Evolutionary conservation across 2,113 vertebrate genomes (phyloP), one percentile per base, ranked within the genome.

Genomic region (Neogobius melanostomus): DNA sequence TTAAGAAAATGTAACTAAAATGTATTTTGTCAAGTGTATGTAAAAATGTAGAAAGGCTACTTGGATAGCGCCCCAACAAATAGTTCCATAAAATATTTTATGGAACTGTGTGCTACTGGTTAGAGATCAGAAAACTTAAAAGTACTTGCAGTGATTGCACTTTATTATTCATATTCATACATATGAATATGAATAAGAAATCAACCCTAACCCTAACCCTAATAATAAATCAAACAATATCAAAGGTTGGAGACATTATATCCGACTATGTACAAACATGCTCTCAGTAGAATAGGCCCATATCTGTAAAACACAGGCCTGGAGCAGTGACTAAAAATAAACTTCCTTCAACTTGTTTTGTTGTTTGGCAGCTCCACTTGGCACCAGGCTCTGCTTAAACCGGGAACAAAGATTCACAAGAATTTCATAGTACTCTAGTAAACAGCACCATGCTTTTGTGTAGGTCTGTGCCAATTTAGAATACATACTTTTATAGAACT

Each of bases 281-380:
- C 8, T 44, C 8, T 44, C 59, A n/a, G n/a, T 16, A 44, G 8
- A 61, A 61, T 5, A 36, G 28, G 28, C 28, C 3, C 28, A 59
- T 59, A 56, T 56, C 53, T 1, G 56, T 59, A 15, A 7, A 57
- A 61, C 43, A 61, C 4, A 44, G 42, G 42, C 0, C 59, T 44
- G 42, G 59, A 45, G 7, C 8, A 61, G 43, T 61, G 14, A 45
- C 64, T 75, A 61, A 75, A 67, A 66, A 52, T 66, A 52, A 36
- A 63, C 62, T 66, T 81, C 54, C 50, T 56, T 54, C 17, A 11
- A 53, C 67, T 36, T 62, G 14, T 61, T 21, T 9, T 64, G 11
- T 49, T 67, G 21, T 14, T 53, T 44, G 45, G 52, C 52, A 65
- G 52, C 6, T 28, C 46, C 42, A 62, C 6, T 56, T 59, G 60